Evolutionary conservation across 2,113 vertebrate species (phyloP).

Genomic region (Sceloporus tristichus): DNA sequence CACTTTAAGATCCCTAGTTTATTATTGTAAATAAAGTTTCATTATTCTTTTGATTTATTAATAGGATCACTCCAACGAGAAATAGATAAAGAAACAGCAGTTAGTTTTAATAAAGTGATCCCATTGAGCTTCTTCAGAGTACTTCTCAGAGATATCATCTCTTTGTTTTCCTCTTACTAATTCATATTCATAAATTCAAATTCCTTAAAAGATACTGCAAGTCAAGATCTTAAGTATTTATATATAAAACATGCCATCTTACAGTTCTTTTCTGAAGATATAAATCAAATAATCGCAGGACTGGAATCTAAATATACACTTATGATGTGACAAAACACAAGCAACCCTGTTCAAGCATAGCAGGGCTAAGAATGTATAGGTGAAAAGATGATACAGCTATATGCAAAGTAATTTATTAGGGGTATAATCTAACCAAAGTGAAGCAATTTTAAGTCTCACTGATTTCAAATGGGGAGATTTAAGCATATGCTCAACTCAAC

Average conservation of each 20-base stretch:
- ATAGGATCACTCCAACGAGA: not conserved
- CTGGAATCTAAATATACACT: not conserved
- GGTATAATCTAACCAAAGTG: not conserved
- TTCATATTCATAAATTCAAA: too few species aligned
- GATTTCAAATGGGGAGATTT: not conserved
- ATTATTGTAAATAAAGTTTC: not conserved
- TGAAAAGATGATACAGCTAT: not conserved
- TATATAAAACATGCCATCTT: not conserved
- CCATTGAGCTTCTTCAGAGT: not conserved
- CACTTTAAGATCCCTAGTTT: too few species aligned
- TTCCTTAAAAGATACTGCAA: not conserved
- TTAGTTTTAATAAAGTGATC: not conserved
- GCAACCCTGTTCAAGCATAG: not conserved
- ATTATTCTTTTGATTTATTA: not conserved
- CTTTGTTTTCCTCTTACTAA: too few species aligned
- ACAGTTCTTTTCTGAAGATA: not conserved
- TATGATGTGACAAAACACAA: not conserved
- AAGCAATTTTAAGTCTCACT: not conserved
- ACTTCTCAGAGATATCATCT: not conserved
- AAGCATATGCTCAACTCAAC: not conserved
- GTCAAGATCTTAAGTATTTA: not conserved
- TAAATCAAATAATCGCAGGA: not conserved
- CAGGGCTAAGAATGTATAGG: not conserved
- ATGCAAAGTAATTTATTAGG: not conserved
- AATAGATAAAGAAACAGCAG: not conserved